These are phyloP conservation scores for Lacerta viridis DNA, from an alignment of 2,797 vertebrate species.

Conservation along the genomic window DNA sequence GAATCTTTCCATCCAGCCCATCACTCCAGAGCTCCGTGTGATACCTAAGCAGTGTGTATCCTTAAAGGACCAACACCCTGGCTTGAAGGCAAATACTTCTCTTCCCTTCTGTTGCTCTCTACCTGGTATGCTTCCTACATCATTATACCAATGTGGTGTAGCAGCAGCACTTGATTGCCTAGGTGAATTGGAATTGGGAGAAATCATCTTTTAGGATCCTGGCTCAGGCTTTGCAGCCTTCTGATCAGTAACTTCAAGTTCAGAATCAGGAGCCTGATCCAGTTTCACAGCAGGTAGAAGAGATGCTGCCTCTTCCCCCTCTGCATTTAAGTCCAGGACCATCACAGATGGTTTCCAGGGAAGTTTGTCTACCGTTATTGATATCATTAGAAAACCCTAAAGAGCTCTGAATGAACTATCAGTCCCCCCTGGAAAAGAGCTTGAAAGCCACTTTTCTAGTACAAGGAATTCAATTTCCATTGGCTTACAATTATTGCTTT, in stretches of 20 bases:
- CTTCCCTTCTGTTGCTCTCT: too few relatives aligned
- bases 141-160: too few relatives aligned
- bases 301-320: background rate
- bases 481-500: background rate
- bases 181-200: too few relatives aligned
- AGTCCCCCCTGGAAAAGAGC: background rate
- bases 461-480: background rate
- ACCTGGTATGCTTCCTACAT: too few relatives aligned
- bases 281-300: background rate
- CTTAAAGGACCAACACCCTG: too few relatives aligned
- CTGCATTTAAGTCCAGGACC: background rate
- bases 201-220: too few relatives aligned
- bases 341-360: background rate
- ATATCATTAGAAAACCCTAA: background rate
- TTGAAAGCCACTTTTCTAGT: background rate
- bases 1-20: too few relatives aligned
- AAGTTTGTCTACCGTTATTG: background rate
- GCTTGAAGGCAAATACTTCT: too few relatives aligned
- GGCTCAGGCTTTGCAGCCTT: too few relatives aligned
- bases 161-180: too few relatives aligned
- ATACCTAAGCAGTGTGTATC: too few relatives aligned
- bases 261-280: background rate
- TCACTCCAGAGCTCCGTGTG: too few relatives aligned
- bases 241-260: background rate
- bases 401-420: background rate